Evolutionary conservation across 1,140 invertebrate genomes (phyloP), one percentile per base, ranked within the genome.

Genomic region (Megalopta genalis): DNA sequence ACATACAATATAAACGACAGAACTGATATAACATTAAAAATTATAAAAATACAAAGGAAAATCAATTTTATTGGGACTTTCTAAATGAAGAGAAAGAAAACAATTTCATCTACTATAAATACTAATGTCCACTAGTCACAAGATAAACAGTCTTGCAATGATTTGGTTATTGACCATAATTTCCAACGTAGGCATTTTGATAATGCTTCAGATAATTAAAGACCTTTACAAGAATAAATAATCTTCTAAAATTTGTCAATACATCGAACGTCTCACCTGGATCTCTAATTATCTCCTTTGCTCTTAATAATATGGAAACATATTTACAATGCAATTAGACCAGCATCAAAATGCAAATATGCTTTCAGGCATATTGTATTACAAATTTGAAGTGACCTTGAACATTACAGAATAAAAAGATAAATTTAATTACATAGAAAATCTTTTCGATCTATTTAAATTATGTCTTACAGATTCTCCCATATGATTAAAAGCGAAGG

Each of bases 71-170:
- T 6, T 66, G 18, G 46, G 7, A 18, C 6, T 72, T 76, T 21
- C 7, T 68, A 63, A 25, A 52, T 23, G 18, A 42, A 68, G 63
- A 37, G 18, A 25, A 16, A 64, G 14, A 46, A 21, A 27, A 18
- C 46, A 18, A 77, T 69, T 62, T 73, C 6, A 57, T 21, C 72
- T 69, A 77, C 63, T 69, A 83, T 82, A 75, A 84, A 84, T 79
- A 82, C 71, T 79, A 72, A 70, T 69, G 18, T 65, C 18, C 66
- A 57, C 49, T 81, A 69, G 54, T 79, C 66, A 82, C 37, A 60
- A 75, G 32, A 82, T 79, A 82, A 69, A 54, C 83, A 82, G 82
- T 84, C 80, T 84, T 81, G 42, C 46, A 72, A 54, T 69, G 82
- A 82, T 79, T 71, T 60, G 49, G 79, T 79, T 69, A 66, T 66